These are phyloP conservation scores for Lasioglossum villosulum DNA, from an alignment of 2,888 invertebrate species.

Conservation along the genomic window DNA sequence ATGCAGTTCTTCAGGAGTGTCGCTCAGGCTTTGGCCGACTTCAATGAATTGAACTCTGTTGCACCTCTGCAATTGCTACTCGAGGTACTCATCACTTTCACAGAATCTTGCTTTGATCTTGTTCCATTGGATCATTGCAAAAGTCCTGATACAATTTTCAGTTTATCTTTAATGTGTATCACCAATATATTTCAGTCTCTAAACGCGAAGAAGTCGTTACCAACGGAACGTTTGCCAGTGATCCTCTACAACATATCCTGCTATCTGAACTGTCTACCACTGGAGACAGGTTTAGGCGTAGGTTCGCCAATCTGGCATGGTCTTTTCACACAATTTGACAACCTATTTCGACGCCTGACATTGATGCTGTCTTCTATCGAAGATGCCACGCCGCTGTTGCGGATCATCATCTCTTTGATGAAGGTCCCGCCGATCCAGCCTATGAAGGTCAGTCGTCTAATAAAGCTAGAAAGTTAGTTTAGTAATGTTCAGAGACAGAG, in stretches of 20 bases:
- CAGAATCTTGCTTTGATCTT: not conserved
- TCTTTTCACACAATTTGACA: slow-evolving; percentile 94
- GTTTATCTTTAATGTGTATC: no score
- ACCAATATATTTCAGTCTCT: slow-evolving; percentile 86
- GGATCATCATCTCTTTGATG: slow-evolving; percentile 92
- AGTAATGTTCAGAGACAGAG: no score
- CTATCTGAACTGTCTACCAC: slow-evolving; percentile 96
- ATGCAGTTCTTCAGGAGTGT: slow-evolving; percentile 97
- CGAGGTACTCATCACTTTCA: slow-evolving; percentile 86
- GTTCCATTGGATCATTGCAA: no score
- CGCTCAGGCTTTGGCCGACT: slow-evolving; percentile 96
- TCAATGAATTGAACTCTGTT: slow-evolving; percentile 97
- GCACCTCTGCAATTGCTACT: slow-evolving; percentile 96
- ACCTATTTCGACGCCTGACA: slow-evolving; percentile 91
- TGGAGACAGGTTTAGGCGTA: slow-evolving; percentile 90
- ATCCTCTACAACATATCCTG: slow-evolving; percentile 96
- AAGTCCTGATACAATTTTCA: no score
- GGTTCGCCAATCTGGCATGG: slow-evolving; percentile 91
- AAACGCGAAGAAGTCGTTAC: slow-evolving; percentile 91
- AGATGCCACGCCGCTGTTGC: slow-evolving; percentile 89
- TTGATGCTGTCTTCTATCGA: slow-evolving; percentile 89
- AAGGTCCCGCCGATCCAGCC: slow-evolving; percentile 93
- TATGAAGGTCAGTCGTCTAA: slow-evolving; percentile 88
- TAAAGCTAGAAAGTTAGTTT: no score
- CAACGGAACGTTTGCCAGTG: slow-evolving; percentile 89